A percentile compares a stretch with the other conserved stretches of the same genome.
Conservation (phyloP, 2,888 invertebrate species). For the Uropetala carovei region DNA sequence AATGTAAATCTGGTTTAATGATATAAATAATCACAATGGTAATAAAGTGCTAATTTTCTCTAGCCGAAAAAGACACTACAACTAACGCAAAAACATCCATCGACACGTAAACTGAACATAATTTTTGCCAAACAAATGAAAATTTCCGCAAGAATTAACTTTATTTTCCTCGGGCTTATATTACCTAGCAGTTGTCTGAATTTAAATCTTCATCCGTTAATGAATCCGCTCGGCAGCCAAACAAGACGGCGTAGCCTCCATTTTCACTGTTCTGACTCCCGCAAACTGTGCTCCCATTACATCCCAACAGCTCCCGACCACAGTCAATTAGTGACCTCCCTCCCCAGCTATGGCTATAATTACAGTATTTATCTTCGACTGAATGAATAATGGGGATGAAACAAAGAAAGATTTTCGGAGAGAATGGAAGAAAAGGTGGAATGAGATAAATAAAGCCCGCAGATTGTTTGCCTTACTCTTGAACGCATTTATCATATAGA, state of each 20-base stretch:
- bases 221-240: not conserved
- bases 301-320: constrained; percentile 30
- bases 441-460: not conserved
- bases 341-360: not conserved
- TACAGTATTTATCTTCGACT: constrained; percentile 34
- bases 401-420: not conserved
- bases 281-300: constrained; percentile 45
- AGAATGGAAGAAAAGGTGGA: not conserved
- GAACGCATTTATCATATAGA: too few relatives aligned
- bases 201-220: not conserved
- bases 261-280: not conserved
- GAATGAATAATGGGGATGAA: constrained; percentile 8
- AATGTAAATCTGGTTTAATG: too few relatives aligned
- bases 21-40: too few relatives aligned
- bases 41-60: too few relatives aligned
- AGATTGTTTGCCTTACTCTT: too few relatives aligned
- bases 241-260: not conserved
- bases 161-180: too few relatives aligned
- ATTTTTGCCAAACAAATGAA: too few relatives aligned
- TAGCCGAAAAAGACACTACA: too few relatives aligned
- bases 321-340: constrained; percentile 58
- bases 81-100: too few relatives aligned
- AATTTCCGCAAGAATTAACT: too few relatives aligned
- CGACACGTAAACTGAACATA: too few relatives aligned
- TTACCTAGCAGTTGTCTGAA: too few relatives aligned